phyloP scores from a whole-genome alignment of 2,888 invertebrate genomes.

The Leucophora obtusa region DNA sequence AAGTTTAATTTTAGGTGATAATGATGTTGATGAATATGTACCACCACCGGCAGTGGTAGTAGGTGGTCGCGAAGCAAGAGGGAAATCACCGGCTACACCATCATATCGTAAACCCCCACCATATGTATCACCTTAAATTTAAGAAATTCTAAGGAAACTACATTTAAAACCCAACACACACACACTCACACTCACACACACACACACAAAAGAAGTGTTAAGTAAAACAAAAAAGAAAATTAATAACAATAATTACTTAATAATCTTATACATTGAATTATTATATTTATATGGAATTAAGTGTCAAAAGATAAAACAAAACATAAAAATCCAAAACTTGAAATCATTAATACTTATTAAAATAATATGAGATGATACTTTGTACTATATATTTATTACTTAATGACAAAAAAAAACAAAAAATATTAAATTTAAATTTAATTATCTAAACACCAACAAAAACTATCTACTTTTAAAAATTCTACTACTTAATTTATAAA shows the following conservation, averaged over 20 bases:
- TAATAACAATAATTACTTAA: slow-evolving; percentile 64
- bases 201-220: slow-evolving; percentile 8
- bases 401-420: slow-evolving; percentile 35
- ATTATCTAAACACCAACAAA: slow-evolving; percentile 40
- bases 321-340: slow-evolving; percentile 18
- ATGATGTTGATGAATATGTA: slow-evolving; percentile 88
- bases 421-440: slow-evolving; percentile 20
- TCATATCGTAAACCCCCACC: slow-evolving; percentile 97
- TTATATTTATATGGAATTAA: slow-evolving; percentile 63
- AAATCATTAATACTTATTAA: slow-evolving; percentile 29
- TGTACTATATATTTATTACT: slow-evolving; percentile 56
- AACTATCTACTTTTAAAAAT: slow-evolving; percentile 30
- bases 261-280: slow-evolving; percentile 57
- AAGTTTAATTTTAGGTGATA: slow-evolving; percentile 72
- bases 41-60: slow-evolving; percentile 89
- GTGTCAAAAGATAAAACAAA: slow-evolving; percentile 52
- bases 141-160: slow-evolving; percentile 43
- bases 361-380: slow-evolving; percentile 49
- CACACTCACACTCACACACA: slow-evolving; percentile 30
- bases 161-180: slow-evolving; percentile 58
- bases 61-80: slow-evolving; percentile 83
- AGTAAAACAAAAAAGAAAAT: slow-evolving; percentile 40
- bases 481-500: slow-evolving; percentile 49
- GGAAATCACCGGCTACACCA: slow-evolving; percentile 89
- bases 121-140: slow-evolving; percentile 95